Base-by-base conservation (phyloP, 2,797 vertebrate species). In the Sebastes hubbsi region DNA sequence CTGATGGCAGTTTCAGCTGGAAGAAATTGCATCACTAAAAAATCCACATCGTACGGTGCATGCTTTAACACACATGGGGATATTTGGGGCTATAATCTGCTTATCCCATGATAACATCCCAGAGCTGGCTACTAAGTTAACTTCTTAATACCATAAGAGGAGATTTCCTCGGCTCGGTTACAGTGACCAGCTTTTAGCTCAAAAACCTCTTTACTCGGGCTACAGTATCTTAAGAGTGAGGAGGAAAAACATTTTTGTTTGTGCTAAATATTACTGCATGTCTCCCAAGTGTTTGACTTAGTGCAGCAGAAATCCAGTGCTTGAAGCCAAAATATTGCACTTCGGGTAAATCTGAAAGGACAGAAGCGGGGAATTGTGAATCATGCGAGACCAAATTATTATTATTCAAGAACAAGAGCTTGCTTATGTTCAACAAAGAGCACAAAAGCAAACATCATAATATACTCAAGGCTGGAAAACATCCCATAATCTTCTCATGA, bases 121-220 rank as follows among this genome's bases (percentile, higher is more conserved):
- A 34, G 77, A 90, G 84, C 90, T 77, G 88, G 84, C 85, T 88
- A 77, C 86, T 80, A 87, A 83, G 83, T 90, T 89, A 84, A 77
- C 65, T 72, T 91, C 88, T 88, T 93, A 92, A 92, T 91, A 77
- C 90, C 84, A 80, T 92, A 90, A 91, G 87, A 89, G 72, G 89
- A 90, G 88, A 93, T 93, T 93, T 92, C 24, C 86, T 84, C 62
- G 3, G 87, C 90, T 90, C 61, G 60, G 83, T 89, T 92, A 91
- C 87, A 88, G 81, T 90, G 90, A 83, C 91, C 87, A 66, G 87
- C 72, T 84, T 85, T 89, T 71, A 72, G 72, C 82, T 81, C 13
- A 14, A 87, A 89, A 87, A 83, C 81, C 85, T 87, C 83, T 90
- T 89, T 86, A 72, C 77, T 85, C 56, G 11, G 52, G 71, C 77